Conservation (phyloP, 2,797 vertebrate species). For the Alfaro cultratus region DNA sequence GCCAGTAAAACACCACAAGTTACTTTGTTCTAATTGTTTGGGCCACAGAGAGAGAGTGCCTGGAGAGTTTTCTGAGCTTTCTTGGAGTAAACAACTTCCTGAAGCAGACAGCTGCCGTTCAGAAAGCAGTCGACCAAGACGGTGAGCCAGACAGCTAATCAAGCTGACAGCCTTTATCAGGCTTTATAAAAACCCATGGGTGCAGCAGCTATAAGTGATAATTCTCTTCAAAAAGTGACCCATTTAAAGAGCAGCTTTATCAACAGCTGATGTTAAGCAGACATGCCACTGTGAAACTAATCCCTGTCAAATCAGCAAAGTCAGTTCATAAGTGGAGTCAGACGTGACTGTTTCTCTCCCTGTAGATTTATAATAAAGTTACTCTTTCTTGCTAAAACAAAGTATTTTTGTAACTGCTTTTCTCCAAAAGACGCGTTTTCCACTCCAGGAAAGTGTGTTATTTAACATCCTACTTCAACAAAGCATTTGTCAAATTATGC, state of each 20-base stretch:
- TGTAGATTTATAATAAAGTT: not conserved
- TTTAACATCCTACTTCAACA: slow-evolving; percentile 12
- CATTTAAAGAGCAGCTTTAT: slow-evolving; percentile 4
- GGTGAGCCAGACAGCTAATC: slow-evolving; percentile 15
- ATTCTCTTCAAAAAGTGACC: slow-evolving; percentile 15
- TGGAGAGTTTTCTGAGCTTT: slow-evolving; percentile 12
- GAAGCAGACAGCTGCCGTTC: slow-evolving; percentile 11
- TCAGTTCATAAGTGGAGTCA: not conserved
- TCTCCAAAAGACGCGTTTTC: not conserved
- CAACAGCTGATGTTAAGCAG: not conserved
- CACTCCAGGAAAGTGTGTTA: slow-evolving; percentile 2
- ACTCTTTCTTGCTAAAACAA: not conserved
- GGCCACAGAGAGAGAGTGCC: not conserved
- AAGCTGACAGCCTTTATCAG: slow-evolving; percentile 22
- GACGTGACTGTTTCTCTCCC: not conserved
- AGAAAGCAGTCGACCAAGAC: slow-evolving; percentile 13
- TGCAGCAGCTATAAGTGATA: slow-evolving; percentile 18
- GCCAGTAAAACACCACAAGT: not conserved
- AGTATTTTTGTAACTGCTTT: not conserved
- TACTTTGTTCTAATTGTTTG: not conserved
- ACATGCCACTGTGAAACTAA: not conserved
- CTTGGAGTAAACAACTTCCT: slow-evolving; percentile 5
- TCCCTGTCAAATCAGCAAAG: not conserved
- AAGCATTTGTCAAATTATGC: slow-evolving; percentile 29
- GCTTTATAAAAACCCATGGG: not conserved